Base-by-base conservation (phyloP, 2,888 invertebrate species). In the Lordiphosa fenestrarum region DNA sequence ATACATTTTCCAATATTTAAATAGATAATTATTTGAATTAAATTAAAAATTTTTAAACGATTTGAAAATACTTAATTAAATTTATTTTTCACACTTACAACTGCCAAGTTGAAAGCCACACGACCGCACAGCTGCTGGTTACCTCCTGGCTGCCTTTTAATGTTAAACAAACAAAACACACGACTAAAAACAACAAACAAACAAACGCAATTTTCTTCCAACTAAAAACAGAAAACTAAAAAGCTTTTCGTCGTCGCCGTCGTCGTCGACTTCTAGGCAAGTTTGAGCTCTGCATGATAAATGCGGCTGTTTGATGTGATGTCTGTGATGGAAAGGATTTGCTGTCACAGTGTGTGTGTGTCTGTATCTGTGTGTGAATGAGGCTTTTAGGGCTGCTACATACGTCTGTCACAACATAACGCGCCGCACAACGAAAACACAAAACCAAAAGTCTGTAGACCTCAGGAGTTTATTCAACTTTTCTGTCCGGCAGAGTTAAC, bases 251-350 rank as follows among this genome's bases (percentile, higher is more conserved):
- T 41, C 56, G 63, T 64, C 55, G 58, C 55, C 63, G 70, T 64
- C 77, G 15, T 15, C 15, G 15, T 15, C 15, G 42, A 58, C 55
- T 63, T 53, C 64, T 68, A 50, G 38, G 40, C 51, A 61, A 69
- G 76, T 69, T 80, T 61, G 53, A 72, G 51, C 61, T 70, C 51
- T 56, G 41, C 66, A 60, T 65, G 73, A 76, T 76, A 70, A 76
- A 84, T 84, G 77, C 62, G 63, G 84, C 63, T 61, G 63, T 75
- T 23, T 25, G 13, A 15, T 38, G 5, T 44, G 50, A 50, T 23
- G 25, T 51, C 57, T 56, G 49, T 40, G 50, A 57, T 56, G 50
- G 30, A 51, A 65, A 50, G 57, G 36, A 50, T 65, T 65, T 51
- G 40, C 47, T 46, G 48, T 46, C 36, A 13, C n/a, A 44, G 42